A percentile compares a stretch with the other conserved stretches of the same genome.
Evolutionary conservation across 2,113 vertebrate species (phyloP).

Genomic region (Ochotona curzoniae): DNA sequence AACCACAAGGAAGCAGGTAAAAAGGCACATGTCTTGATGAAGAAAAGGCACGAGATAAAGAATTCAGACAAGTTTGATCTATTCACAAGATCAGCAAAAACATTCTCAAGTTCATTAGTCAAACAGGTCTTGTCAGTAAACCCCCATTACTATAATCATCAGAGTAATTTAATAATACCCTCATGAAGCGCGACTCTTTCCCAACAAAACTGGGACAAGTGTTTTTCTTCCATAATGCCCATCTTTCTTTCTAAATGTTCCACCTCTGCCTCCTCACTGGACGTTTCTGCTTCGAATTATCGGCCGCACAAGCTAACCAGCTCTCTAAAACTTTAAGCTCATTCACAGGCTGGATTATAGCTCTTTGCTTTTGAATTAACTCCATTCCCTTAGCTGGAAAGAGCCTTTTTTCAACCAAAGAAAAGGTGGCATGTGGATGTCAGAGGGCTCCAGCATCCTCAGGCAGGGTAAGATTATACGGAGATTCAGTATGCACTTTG

Average conservation of each 20-base stretch:
- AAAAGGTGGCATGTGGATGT: neutral
- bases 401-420: conserved; percentile 2
- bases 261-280: conserved; percentile 6
- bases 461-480: neutral
- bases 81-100: conserved; percentile 17
- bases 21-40: neutral
- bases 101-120: neutral
- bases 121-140: conserved; percentile 14
- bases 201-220: neutral
- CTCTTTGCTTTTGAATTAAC: conserved; percentile 48
- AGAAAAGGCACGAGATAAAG: neutral
- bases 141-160: neutral
- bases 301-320: neutral
- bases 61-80: neutral
- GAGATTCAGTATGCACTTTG: neutral
- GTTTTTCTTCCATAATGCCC: neutral
- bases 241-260: neutral
- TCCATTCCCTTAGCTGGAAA: neutral
- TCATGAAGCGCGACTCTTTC: neutral
- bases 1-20: neutral
- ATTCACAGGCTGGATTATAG: neutral
- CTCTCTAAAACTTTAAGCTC: neutral
- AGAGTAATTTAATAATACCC: neutral
- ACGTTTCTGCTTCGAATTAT: neutral
- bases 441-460: neutral